Base-by-base conservation (phyloP, 1,140 invertebrate genomes). In the Octopus sinensis region DNA sequence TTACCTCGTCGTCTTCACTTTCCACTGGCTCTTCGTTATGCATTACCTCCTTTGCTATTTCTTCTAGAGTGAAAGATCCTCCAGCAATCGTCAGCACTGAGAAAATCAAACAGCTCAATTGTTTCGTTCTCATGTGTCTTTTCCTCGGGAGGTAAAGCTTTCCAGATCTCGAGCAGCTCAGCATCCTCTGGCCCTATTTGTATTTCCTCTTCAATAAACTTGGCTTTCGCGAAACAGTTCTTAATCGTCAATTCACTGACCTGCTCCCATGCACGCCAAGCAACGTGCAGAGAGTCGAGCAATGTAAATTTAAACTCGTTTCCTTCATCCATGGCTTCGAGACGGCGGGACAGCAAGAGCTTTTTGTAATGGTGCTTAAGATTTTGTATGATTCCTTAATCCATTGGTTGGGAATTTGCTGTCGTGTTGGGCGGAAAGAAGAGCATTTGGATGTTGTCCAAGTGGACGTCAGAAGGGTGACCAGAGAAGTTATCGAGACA, bases 401-500 rank as follows among this genome's bases (percentile, higher is more conserved):
- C 75, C 75, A 76, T 76, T 12, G 75, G 75, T 76, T 76, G 75
- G 9, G 43, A 43, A 76, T 9, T 43, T 9, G 75, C 17, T 76
- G 75, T 2, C 23, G 75, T 43, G 75, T 76, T 76, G 17, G 9
- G 75, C 23, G 75, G 75, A 13, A 23, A 76, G 23, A 76, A 76
- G 9, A 68, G 62, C 9, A 9, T 12, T 68, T 68, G 9, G 62
- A 68, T 68, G 62, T 68, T 68, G 62, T 68, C 9, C n/a, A 17
- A 9, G 9, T 76, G 17, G 23, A 23, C 9, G 6, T 7, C 17
- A 76, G 75, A 12, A 43, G 75, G 75, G 75, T 76, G 75, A 23
- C 7, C 75, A 76, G 75, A 43, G 75, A 17, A 76, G 75, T 76
- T 76, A 43, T 76, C 43, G 9, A 76, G 17, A 62, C 56, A 62